Conservation (phyloP, 2,113 vertebrate genomes). For the Paralichthys olivaceus region DNA sequence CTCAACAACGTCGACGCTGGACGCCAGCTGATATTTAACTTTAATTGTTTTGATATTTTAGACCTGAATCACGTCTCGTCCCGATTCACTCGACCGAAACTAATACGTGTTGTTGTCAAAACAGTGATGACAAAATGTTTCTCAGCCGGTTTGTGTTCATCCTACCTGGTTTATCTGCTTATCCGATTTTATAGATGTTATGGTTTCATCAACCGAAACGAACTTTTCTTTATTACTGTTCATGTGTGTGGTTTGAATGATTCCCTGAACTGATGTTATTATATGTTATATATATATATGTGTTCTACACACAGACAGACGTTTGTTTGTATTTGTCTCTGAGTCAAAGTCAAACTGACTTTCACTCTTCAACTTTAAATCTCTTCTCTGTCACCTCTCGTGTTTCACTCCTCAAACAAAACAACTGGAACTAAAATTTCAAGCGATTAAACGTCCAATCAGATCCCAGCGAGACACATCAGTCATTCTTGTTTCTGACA, state of each 20-base stretch:
- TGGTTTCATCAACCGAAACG: too few relatives aligned
- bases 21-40: not conserved
- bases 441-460: not conserved
- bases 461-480: not conserved
- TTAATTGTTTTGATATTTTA: not conserved
- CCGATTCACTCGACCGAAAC: not conserved
- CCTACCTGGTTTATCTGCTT: not conserved
- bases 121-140: not conserved
- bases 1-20: not conserved
- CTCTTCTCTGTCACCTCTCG: too few relatives aligned
- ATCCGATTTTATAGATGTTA: too few relatives aligned
- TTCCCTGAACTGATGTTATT: too few relatives aligned
- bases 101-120: not conserved
- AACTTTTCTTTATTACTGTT: too few relatives aligned
- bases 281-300: too few relatives aligned
- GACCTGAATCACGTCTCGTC: not conserved
- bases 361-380: too few relatives aligned
- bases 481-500: not conserved
- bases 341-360: too few relatives aligned
- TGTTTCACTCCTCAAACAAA: not conserved
- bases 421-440: too few relatives aligned
- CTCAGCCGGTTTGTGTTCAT: not conserved
- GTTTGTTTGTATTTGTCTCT: too few relatives aligned
- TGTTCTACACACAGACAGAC: too few relatives aligned
- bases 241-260: too few relatives aligned